These are phyloP conservation scores for Climacteris rufus DNA, from an alignment of 2,113 vertebrate species.

Conservation along the genomic window DNA sequence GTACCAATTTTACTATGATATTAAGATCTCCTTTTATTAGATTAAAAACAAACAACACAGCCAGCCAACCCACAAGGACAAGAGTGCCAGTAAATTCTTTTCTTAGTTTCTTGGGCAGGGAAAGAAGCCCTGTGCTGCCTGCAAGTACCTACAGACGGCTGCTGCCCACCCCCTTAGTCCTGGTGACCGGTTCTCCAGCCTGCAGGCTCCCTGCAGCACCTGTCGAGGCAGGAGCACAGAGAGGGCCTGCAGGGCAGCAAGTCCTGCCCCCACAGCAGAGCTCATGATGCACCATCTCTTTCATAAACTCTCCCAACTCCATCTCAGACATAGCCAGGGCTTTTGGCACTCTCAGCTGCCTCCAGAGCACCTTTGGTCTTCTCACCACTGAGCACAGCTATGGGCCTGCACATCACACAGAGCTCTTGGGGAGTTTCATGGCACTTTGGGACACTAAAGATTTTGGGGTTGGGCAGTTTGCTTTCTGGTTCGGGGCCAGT, in stretches of 20 bases:
- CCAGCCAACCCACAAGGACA: constrained; percentile 52
- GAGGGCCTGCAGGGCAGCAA: not conserved
- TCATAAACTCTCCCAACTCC: not conserved
- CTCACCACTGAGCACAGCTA: not conserved
- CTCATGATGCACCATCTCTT: not conserved
- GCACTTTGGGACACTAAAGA: not conserved
- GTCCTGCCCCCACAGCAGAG: not conserved
- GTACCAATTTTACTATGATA: constrained; percentile 46
- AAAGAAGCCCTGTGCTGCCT: not conserved
- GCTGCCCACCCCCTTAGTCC: not conserved
- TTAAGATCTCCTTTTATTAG: constrained; percentile 59
- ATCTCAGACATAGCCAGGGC: not conserved
- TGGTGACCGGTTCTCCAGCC: not conserved
- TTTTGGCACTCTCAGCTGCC: not conserved
- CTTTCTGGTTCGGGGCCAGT: not conserved
- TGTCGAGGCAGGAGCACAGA: not conserved
- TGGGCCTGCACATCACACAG: not conserved
- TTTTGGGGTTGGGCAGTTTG: not conserved
- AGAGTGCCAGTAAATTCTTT: constrained; percentile 31
- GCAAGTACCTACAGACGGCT: not conserved
- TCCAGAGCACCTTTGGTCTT: not conserved
- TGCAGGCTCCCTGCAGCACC: not conserved
- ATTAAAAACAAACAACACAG: constrained; percentile 60
- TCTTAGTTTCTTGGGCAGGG: not conserved
- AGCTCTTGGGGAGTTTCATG: fast-evolving